phyloP scores from a whole-genome alignment of 2,113 vertebrate genomes.

The Alligator mississippiensis region DNA sequence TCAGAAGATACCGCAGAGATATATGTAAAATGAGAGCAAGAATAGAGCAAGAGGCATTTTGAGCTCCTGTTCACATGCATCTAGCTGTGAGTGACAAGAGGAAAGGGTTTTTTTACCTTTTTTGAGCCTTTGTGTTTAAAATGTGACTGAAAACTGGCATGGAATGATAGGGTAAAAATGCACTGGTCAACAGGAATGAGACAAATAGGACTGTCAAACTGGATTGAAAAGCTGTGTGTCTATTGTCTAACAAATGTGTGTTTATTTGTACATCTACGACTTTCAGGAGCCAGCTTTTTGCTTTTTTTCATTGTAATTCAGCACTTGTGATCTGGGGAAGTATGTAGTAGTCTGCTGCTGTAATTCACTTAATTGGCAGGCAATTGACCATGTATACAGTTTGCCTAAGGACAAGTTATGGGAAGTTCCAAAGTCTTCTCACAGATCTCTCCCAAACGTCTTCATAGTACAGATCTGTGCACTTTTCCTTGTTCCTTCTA shows the following conservation, averaged over 20 bases:
- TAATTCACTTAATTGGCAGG: not conserved
- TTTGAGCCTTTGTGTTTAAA: constrained; percentile 11
- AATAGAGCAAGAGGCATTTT: not conserved
- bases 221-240: not conserved
- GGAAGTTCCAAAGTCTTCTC: not conserved
- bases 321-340: constrained; percentile 4
- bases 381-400: not conserved
- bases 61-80: constrained; percentile 3
- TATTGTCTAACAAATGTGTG: constrained; percentile 7
- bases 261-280: not conserved
- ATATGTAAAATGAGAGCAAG: not conserved
- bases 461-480: not conserved
- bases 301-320: constrained; percentile 23
- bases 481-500: not conserved
- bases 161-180: constrained; percentile 41
- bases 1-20: not conserved
- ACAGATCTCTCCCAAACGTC: not conserved
- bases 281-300: not conserved
- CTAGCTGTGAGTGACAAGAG: constrained; percentile 18
- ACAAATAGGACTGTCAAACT: not conserved
- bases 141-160: constrained; percentile 55
- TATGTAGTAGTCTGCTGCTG: not conserved
- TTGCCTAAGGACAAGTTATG: not conserved
- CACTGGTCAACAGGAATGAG: constrained; percentile 18
- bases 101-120: constrained; percentile 42